Conservation (phyloP, 2,797 vertebrate species). For the Mycteria americana region DNA sequence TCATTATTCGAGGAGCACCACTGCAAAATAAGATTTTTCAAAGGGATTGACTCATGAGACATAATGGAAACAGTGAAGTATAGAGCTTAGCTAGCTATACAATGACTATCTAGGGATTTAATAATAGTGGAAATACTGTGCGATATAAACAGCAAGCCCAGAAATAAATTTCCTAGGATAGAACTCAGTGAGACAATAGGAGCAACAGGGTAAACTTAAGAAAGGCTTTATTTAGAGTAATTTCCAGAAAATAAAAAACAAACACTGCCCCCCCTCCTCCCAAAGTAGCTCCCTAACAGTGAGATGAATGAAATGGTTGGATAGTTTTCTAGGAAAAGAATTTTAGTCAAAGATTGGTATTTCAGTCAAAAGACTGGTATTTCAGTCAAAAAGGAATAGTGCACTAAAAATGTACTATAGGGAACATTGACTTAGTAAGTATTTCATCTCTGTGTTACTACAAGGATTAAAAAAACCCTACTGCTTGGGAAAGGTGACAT, state of each 20-base stretch:
- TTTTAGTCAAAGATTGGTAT: background rate
- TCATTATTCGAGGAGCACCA: background rate
- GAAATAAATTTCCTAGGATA: background rate
- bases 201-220: background rate
- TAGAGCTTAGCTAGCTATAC: background rate
- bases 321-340: background rate
- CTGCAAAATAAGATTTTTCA: constrained; percentile 1
- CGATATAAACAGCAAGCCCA: background rate
- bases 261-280: background rate
- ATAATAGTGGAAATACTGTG: background rate
- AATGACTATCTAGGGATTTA: background rate
- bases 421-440: background rate
- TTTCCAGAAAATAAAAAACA: background rate
- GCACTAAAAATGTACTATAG: background rate
- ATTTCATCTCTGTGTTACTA: background rate
- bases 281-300: background rate
- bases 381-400: background rate
- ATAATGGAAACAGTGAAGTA: background rate
- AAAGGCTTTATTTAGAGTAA: background rate
- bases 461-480: background rate
- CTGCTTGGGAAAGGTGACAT: background rate
- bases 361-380: background rate
- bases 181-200: background rate
- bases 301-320: background rate
- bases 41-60: background rate